A percentile compares a stretch with the other conserved stretches of the same genome.
phyloP scores from a whole-genome alignment of 2,888 invertebrate species.

The Drosophila macrospina region DNA sequence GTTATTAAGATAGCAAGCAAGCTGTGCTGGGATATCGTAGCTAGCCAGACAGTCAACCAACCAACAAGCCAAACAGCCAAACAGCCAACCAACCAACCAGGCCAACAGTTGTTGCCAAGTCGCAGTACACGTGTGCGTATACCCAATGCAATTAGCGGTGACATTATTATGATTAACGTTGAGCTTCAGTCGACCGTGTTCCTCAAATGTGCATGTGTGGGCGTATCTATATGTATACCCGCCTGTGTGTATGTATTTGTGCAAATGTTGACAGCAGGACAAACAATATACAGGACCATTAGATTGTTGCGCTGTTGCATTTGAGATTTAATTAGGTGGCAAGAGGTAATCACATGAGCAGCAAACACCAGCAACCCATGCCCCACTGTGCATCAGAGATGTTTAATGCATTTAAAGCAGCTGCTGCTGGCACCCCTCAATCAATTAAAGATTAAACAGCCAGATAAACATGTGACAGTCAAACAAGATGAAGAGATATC shows the following conservation, averaged over 20 bases:
- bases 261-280: slow-evolving; percentile 29
- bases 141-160: slow-evolving; percentile 79
- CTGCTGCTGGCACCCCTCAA: slow-evolving; percentile 22
- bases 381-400: slow-evolving; percentile 9
- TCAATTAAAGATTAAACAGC: slow-evolving; percentile 51
- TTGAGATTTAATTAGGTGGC: slow-evolving; percentile 74
- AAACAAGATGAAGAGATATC: slow-evolving; percentile 17
- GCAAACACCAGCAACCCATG: slow-evolving; percentile 1
- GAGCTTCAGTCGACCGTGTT: slow-evolving; percentile 38
- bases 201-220: slow-evolving; percentile 15
- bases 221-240: slow-evolving; percentile 13
- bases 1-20: slow-evolving; percentile 42
- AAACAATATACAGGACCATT: slow-evolving; percentile 45
- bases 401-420: slow-evolving; percentile 46
- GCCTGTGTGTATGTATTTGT: slow-evolving; percentile 11
- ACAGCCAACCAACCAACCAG: slow-evolving; percentile 1
- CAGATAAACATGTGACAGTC: slow-evolving; percentile 33
- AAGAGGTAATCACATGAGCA: slow-evolving; percentile 46
- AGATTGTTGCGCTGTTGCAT: slow-evolving; percentile 53
- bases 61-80: slow-evolving; percentile 1
- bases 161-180: slow-evolving; percentile 78
- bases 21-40: slow-evolving; percentile 3
- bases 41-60: neutral
- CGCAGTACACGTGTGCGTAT: slow-evolving; percentile 73
- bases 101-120: slow-evolving; percentile 31